Base-by-base conservation (phyloP, 2,113 vertebrate genomes). In the Nannospalax galili region DNA sequence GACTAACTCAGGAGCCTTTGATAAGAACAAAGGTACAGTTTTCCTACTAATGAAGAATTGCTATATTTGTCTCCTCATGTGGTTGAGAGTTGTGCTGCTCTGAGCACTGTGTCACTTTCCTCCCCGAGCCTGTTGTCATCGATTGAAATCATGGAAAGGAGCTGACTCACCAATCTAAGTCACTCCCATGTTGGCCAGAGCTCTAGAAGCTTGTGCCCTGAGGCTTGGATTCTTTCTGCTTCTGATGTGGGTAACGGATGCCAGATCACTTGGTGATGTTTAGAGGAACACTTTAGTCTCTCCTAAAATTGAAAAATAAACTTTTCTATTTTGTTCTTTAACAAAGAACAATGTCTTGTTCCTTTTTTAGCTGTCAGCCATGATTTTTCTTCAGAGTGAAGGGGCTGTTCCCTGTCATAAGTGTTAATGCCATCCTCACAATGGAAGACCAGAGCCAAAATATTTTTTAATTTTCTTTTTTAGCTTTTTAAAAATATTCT, bases 101-200 rank as follows among this genome's bases (percentile, higher is more conserved):
- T 84, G 72, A 89, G 40, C 62, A 74, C 58, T 24, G 73, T 56
- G 40, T 56, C 12, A 30, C 35, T n/a, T 91, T 92, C 45, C 37
- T 69, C 65, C 26, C 0, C 1, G 60, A 45, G n/a, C 35, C 75
- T 69, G 60, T 19, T 93, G 42, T 89, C 91, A 75, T 81, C 84
- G 90, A 84, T 1, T 90, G 81, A 84, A 84, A 84, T 86, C n/a
- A 52, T 10, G 48, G 74, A 77, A 96, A 82, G 17, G 58, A 19
- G 2, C 56, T 96, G 87, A 92, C 72, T 96, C 94, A 90, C 80
- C 81, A 82, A 85, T 70, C 14, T 93, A 84, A 94, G 74, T 94
- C 92, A 95, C 35, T 62, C 22, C 5, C 9, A 8, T 40, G 9
- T 52, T 28, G 65, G 11, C 60, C 62, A 52, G 2, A 65, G 26